Conservation (phyloP, 2,888 invertebrate species). For the Leucozona laternaria region DNA sequence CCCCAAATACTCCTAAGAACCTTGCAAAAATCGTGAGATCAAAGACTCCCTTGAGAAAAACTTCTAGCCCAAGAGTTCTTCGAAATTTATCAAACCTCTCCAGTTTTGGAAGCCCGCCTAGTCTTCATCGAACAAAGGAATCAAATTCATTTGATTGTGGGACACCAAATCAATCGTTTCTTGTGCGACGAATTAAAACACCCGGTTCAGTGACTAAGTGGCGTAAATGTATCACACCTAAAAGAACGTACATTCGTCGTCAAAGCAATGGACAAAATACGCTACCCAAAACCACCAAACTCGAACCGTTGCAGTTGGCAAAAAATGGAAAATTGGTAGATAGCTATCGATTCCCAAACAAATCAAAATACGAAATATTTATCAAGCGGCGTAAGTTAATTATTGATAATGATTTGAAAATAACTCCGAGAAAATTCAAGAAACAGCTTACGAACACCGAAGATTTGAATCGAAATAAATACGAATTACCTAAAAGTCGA, state of each 20-base stretch:
- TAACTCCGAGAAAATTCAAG: constrained; percentile 75
- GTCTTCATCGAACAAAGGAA: background rate
- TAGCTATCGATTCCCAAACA: background rate
- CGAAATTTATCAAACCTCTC: constrained; percentile 37
- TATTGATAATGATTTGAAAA: constrained; percentile 77
- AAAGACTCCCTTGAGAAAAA: constrained; percentile 41
- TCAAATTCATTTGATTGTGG: background rate
- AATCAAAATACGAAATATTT: background rate
- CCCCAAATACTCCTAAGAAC: constrained; percentile 54
- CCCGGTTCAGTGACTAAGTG: constrained; percentile 71
- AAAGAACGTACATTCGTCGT: constrained; percentile 79
- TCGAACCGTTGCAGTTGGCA: background rate
- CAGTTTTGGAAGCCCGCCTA: constrained; percentile 4
- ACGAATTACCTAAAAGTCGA: constrained; percentile 76
- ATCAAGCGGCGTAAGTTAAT: constrained; percentile 77
- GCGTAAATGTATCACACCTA: constrained; percentile 78
- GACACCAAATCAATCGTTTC: constrained; percentile 52
- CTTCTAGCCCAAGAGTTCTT: constrained; percentile 35
- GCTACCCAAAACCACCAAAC: background rate
- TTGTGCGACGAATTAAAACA: background rate
- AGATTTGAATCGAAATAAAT: constrained; percentile 6
- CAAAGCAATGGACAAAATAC: background rate
- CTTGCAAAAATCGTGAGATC: constrained; percentile 58
- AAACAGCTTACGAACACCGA: constrained; percentile 66
- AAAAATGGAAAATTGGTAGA: background rate